Conservation (phyloP, 2,797 vertebrate genomes). For the Notolepis coatsorum region DNA sequence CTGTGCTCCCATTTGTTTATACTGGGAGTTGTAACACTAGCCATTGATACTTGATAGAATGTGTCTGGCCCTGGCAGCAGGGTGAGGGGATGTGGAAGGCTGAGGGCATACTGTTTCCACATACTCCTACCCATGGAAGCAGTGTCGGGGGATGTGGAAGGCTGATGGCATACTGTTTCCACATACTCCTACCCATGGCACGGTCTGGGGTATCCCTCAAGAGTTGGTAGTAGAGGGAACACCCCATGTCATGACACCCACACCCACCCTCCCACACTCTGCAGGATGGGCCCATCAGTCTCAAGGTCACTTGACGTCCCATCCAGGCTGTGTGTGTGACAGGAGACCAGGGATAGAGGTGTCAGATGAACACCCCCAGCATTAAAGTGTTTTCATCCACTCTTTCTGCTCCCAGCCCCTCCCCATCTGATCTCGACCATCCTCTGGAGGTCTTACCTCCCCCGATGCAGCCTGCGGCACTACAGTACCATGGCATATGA, state of each 20-base stretch:
- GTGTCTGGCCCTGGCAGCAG: slow-evolving; percentile 22
- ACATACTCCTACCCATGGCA: slow-evolving; percentile 40
- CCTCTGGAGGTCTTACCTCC: slow-evolving; percentile 20
- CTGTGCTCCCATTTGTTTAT: background rate
- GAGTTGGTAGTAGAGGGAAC: slow-evolving; percentile 43
- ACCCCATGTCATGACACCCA: slow-evolving; percentile 27
- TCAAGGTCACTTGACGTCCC: slow-evolving; percentile 62
- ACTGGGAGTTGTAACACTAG: slow-evolving; percentile 35
- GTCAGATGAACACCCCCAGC: slow-evolving; percentile 62
- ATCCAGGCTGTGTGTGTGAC: slow-evolving; percentile 42
- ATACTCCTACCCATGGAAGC: slow-evolving; percentile 41
- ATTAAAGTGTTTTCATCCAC: slow-evolving; percentile 45
- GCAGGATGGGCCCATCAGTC: slow-evolving; percentile 41
- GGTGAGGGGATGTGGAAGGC: slow-evolving; percentile 32
- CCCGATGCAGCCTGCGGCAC: slow-evolving; percentile 6
- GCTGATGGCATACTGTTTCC: slow-evolving; percentile 29
- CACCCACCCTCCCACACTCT: slow-evolving; percentile 15
- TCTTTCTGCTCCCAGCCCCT: slow-evolving; percentile 23
- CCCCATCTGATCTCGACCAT: slow-evolving; percentile 16
- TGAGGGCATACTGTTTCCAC: slow-evolving; percentile 28
- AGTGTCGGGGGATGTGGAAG: slow-evolving; percentile 32
- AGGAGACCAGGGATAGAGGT: slow-evolving; percentile 49
- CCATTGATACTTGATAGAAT: slow-evolving; percentile 23
- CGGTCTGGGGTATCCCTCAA: slow-evolving; percentile 67
- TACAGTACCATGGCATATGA: background rate